phyloP scores from a whole-genome alignment of 2,113 vertebrate genomes.

The Carollia perspicillata region DNA sequence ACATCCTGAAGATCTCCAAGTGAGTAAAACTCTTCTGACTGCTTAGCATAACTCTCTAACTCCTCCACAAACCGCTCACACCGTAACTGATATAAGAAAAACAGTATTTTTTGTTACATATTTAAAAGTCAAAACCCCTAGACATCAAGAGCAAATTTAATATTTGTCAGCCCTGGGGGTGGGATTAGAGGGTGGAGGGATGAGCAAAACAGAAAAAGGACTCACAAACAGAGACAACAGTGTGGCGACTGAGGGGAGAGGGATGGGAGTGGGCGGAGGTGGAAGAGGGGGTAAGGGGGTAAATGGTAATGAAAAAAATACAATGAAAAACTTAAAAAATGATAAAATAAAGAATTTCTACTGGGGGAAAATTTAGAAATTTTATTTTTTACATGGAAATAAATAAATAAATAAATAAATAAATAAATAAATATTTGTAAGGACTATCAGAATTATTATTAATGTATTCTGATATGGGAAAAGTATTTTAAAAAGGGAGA shows the following conservation, averaged over 20 bases:
- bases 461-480: neutral
- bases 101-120: neutral
- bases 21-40: conserved; percentile 84
- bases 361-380: too few relatives aligned
- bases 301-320: too few relatives aligned
- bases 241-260: too few relatives aligned
- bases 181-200: too few relatives aligned
- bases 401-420: too few relatives aligned
- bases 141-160: neutral
- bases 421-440: neutral
- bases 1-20: conserved; percentile 86
- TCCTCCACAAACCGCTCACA: conserved; percentile 87
- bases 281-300: too few relatives aligned
- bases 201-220: too few relatives aligned
- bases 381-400: too few relatives aligned
- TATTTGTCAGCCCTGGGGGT: neutral
- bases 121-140: neutral
- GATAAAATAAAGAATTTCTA: too few relatives aligned
- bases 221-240: too few relatives aligned
- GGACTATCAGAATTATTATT: neutral
- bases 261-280: too few relatives aligned
- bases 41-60: conserved; percentile 84
- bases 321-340: too few relatives aligned
- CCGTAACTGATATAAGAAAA: conserved; percentile 78
- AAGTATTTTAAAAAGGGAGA: neutral